Evolutionary conservation across 1,140 invertebrate genomes (phyloP), one percentile per base, ranked within the genome.

Genomic region (Batillaria attramentaria): DNA sequence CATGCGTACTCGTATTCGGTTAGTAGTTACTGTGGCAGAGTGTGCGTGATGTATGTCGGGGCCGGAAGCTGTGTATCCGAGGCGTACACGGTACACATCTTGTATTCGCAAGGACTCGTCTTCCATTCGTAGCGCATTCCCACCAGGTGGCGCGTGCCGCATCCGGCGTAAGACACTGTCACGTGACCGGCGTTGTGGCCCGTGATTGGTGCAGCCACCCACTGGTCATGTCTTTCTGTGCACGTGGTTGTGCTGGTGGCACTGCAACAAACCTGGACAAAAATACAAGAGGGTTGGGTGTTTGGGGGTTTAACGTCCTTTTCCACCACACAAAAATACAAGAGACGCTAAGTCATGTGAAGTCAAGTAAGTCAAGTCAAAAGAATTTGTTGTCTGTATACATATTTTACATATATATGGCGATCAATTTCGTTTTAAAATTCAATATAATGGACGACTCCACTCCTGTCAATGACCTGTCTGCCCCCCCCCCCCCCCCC

Each of bases 251-350:
- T 72, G 20, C 39, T 43, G 5, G 74, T 54, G 20, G 73, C 50
- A 28, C 81, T 81, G 60, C 85, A 86, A 50, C 85, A 86, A 16
- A 86, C 68, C 85, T 86, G 10, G 57, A n/a, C 0, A 10, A 35
- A 50, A 1, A 43, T 62, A 78, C 20, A 16, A 20, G 1, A 39
- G 16, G 42, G 5, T 37, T 24, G 5, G 6, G 31, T 41, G 60
- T 18, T 8, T 33, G 41, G 0, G 6, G 41, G 31, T 20, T 33
- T 28, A 35, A 62, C 16, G 24, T 16, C 31, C n/a, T 31, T 73
- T 8, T 16, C 24, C n/a, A n/a, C n/a, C n/a, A 28, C 10, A 62
- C 33, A 0, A 2, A 0, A 62, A 31, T 8, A 10, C 6, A n/a
- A 28, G 3, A 1, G 57, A 13, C n/a, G n/a, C n/a, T n/a, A n/a